phyloP scores from a whole-genome alignment of 2,888 invertebrate species.

The Eupithecia exiguata region DNA sequence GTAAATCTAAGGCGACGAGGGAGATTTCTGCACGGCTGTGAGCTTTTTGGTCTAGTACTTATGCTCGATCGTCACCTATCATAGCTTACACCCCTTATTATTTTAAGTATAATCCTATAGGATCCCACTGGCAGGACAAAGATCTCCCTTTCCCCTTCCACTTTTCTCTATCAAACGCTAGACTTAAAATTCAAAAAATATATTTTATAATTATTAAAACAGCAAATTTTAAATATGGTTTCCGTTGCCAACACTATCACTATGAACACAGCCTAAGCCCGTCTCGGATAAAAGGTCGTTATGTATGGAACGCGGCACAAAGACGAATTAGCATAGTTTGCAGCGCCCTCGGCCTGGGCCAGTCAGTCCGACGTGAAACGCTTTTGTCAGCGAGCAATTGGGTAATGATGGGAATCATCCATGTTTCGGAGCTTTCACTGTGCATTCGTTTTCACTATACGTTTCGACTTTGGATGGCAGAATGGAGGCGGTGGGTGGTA shows the following conservation, averaged over 20 bases:
- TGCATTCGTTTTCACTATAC: not conserved
- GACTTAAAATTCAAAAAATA: too few species aligned
- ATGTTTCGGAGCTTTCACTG: not conserved
- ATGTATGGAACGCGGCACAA: slow-evolving; percentile 37
- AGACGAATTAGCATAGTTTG: slow-evolving; percentile 43
- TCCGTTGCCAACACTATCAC: not conserved
- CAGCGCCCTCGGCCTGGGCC: slow-evolving; percentile 27
- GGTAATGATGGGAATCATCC: not conserved
- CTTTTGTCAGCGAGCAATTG: slow-evolving; percentile 10
- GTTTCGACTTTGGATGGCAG: not conserved
- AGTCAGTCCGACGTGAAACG: slow-evolving; percentile 12
- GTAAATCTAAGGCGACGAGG: too few species aligned
- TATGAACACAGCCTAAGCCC: slow-evolving; percentile 17
- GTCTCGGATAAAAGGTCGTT: slow-evolving; percentile 37
- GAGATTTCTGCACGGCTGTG: too few species aligned
- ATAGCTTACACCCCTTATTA: too few species aligned
- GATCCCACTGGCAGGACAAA: too few species aligned
- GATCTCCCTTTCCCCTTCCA: too few species aligned
- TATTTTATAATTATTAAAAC: not conserved
- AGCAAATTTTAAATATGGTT: not conserved
- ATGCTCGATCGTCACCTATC: too few species aligned
- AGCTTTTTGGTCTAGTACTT: too few species aligned
- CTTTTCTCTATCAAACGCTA: too few species aligned
- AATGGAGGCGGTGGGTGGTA: too few species aligned
- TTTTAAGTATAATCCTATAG: too few species aligned